Evolutionary conservation across 2,113 vertebrate species (phyloP).

Genomic region (Chaetorhynchus papuensis): DNA sequence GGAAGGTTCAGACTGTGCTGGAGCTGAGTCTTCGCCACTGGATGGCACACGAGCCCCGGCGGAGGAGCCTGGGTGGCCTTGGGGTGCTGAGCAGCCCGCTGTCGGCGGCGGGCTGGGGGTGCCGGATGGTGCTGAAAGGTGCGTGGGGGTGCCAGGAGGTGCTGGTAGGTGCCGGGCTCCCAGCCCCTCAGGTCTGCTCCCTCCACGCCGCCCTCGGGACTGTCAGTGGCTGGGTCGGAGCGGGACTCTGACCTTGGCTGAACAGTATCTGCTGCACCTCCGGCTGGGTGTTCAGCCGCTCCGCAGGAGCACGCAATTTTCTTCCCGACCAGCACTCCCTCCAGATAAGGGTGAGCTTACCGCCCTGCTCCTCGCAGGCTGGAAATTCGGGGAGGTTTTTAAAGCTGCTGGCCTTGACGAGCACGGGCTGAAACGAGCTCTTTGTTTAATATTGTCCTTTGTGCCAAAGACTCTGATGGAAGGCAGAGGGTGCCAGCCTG

Average conservation of each 20-base stretch:
- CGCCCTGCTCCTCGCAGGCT: not conserved
- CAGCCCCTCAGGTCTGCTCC: not conserved
- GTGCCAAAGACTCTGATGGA: not conserved
- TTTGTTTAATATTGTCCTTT: not conserved
- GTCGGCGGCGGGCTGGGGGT: not conserved
- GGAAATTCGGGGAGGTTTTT: not conserved
- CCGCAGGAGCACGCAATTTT: not conserved
- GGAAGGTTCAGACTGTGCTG: not conserved
- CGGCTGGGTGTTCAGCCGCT: accelerated
- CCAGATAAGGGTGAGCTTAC: not conserved
- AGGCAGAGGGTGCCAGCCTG: not conserved
- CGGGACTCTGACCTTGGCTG: not conserved
- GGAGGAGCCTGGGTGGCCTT: not conserved
- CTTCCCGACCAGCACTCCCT: not conserved
- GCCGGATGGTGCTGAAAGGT: not conserved
- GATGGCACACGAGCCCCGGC: not conserved
- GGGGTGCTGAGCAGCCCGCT: not conserved
- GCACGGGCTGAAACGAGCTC: not conserved
- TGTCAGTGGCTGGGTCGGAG: not conserved
- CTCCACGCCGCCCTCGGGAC: not conserved
- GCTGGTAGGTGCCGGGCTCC: not conserved
- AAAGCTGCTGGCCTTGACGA: not conserved
- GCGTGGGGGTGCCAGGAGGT: not conserved
- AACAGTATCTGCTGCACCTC: not conserved
- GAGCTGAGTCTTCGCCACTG: not conserved